These are phyloP conservation scores for Blera fallax DNA, from an alignment of 2,888 invertebrate species.

Conservation along the genomic window DNA sequence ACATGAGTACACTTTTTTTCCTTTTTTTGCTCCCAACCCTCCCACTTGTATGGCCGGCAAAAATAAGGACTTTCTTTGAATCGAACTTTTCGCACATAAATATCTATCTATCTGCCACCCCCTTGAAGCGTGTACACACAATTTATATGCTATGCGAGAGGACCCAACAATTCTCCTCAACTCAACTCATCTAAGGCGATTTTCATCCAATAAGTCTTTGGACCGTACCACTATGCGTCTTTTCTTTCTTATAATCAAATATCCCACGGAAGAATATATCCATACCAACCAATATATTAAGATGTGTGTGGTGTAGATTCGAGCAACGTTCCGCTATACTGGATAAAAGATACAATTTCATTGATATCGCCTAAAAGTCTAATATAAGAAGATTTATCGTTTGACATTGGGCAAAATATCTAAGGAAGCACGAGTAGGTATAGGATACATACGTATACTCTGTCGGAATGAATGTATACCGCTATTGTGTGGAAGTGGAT, in stretches of 20 bases:
- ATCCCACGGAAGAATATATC: neutral
- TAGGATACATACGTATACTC: neutral
- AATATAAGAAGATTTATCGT: slow-evolving; percentile 81
- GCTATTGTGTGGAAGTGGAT: slow-evolving; percentile 4
- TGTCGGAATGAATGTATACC: neutral
- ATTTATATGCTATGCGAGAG: slow-evolving; percentile 37
- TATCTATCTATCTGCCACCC: slow-evolving; percentile 56
- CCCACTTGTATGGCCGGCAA: slow-evolving; percentile 21
- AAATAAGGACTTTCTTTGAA: slow-evolving; percentile 44
- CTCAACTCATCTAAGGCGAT: slow-evolving; percentile 28
- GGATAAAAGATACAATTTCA: slow-evolving; percentile 80
- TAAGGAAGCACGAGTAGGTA: neutral
- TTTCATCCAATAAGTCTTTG: slow-evolving; percentile 57
- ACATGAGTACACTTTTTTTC: neutral
- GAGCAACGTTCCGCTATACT: slow-evolving; percentile 4
- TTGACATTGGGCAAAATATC: slow-evolving; percentile 47
- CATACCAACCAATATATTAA: neutral
- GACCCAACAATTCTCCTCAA: slow-evolving; percentile 19
- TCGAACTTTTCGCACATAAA: slow-evolving; percentile 70
- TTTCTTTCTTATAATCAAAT: slow-evolving; percentile 50
- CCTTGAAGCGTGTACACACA: slow-evolving; percentile 20
- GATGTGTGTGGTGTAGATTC: slow-evolving; percentile 11
- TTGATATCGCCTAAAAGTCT: slow-evolving; percentile 81
- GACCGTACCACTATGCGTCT: slow-evolving; percentile 35
- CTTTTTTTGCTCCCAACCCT: neutral